Base-by-base conservation (phyloP, 92 coral and sea anemone genomes). In the Montipora capitata region DNA sequence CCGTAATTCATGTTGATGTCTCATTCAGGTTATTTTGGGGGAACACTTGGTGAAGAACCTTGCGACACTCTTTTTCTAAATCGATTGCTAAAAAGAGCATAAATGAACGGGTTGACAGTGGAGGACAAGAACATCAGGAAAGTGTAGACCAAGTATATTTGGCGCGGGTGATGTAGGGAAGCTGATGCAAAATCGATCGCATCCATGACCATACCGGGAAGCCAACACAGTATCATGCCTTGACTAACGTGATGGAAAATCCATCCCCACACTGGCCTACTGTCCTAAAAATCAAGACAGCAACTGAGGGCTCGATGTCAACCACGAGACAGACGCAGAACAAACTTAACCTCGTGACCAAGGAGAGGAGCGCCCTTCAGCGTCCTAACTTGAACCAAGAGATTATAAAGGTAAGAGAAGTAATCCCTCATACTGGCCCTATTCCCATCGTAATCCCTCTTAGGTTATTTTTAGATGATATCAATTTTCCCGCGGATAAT, bases 61-160 rank as follows among this genome's bases (percentile, higher is more conserved):
- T 85, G 51, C 12, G 38, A 40, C 44, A 76, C 18, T 76, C 89
- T 13, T 39, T 64, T 52, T 76, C 35, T 74, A 20, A 85, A 85
- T 63, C 89, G 59, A 14, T 77, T 85, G 83, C 65, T 85, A 11
- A 85, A 56, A 16, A 85, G 54, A 12, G 76, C 89, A 76, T 85
- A 85, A 14, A 85, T 75, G 35, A 85, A 76, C 0, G 89, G 89
- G 89, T 85, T 85, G 52, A 85, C 76, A 0, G 89, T 85, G 58
- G 89, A 85, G 27, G 89, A 85, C 45, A 76, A 16, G 57, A 85
- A 85, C 35, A 77, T 83, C 89, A 85, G 48, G 49, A 74, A 76
- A 9, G 76, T 77, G 56, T 85, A 85, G 69, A 85, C 64, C 65
- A 85, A 38, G 67, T 85, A 85, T 40, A 85, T 58, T 35, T 85